These are phyloP conservation scores for Hemicordylus capensis DNA, from an alignment of 2,113 vertebrate species.

Conservation along the genomic window DNA sequence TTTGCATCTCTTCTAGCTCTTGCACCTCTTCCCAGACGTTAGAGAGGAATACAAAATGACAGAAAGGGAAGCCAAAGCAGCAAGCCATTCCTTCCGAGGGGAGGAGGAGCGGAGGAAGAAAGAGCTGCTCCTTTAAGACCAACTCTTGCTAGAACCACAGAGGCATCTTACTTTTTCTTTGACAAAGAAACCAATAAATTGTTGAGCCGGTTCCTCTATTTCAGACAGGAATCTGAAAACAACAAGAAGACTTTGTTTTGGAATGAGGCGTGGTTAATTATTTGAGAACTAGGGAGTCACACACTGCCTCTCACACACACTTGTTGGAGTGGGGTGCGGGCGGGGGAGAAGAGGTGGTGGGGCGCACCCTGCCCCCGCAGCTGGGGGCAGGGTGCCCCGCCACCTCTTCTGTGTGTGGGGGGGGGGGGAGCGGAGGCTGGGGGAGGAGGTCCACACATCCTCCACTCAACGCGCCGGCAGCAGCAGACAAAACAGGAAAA, in stretches of 20 bases:
- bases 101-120: not conserved
- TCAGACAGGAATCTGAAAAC: not conserved
- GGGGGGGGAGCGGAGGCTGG: too few relatives aligned
- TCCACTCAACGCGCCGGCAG: conserved; percentile 59
- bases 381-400: too few relatives aligned
- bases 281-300: not conserved
- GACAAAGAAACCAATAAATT: conserved; percentile 39
- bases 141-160: conserved; percentile 32
- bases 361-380: too few relatives aligned
- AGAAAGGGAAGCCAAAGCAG: not conserved
- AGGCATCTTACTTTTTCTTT: conserved; percentile 38
- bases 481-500: conserved; percentile 32
- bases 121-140: conserved; percentile 58
- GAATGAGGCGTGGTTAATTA: conserved; percentile 50
- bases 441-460: too few relatives aligned
- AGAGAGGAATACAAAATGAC: not conserved
- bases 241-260: not conserved
- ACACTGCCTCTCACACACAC: not conserved
- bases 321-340: too few relatives aligned
- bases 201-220: conserved; percentile 5
- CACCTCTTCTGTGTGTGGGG: too few relatives aligned
- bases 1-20: too few relatives aligned
- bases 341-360: too few relatives aligned
- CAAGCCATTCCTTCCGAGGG: not conserved
- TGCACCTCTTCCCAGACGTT: not conserved